Evolutionary conservation across 2,888 invertebrate genomes (phyloP).

Genomic region (Drosophila atripex): DNA sequence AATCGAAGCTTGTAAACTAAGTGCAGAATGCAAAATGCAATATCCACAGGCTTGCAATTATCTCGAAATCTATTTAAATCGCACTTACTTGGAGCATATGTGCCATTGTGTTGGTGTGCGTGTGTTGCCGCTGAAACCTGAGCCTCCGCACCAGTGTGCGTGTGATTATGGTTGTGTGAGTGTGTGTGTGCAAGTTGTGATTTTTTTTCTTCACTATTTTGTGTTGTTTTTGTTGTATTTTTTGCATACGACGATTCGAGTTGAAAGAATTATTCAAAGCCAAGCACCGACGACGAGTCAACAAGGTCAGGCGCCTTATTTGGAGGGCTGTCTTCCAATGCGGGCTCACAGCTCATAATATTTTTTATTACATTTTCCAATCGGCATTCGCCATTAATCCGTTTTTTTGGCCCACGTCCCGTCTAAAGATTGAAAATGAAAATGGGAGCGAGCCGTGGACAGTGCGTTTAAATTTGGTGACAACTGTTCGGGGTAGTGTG

Average conservation of each 20-base stretch:
- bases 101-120: conserved; percentile 22
- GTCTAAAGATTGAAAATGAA: conserved; percentile 42
- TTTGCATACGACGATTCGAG: conserved; percentile 66
- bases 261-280: conserved; percentile 74
- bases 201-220: conserved; percentile 25
- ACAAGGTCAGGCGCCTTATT: conserved; percentile 77
- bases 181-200: conserved; percentile 33
- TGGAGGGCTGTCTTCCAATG: conserved; percentile 45
- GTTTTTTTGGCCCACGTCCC: conserved; percentile 41
- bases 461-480: conserved; percentile 65
- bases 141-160: conserved; percentile 55
- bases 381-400: conserved; percentile 12
- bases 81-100: conserved; percentile 21
- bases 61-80: conserved; percentile 37
- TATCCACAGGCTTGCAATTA: conserved; percentile 40
- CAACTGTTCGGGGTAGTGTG: conserved; percentile 47
- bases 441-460: conserved; percentile 55
- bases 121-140: conserved; percentile 68
- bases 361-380: conserved; percentile 62
- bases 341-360: conserved; percentile 57
- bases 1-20: conserved; percentile 41
- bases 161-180: conserved; percentile 25
- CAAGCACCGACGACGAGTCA: conserved; percentile 43
- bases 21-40: conserved; percentile 53
- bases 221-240: conserved; percentile 32